Evolutionary conservation across 2,888 invertebrate species (phyloP).

Genomic region (Julus scanicus): DNA sequence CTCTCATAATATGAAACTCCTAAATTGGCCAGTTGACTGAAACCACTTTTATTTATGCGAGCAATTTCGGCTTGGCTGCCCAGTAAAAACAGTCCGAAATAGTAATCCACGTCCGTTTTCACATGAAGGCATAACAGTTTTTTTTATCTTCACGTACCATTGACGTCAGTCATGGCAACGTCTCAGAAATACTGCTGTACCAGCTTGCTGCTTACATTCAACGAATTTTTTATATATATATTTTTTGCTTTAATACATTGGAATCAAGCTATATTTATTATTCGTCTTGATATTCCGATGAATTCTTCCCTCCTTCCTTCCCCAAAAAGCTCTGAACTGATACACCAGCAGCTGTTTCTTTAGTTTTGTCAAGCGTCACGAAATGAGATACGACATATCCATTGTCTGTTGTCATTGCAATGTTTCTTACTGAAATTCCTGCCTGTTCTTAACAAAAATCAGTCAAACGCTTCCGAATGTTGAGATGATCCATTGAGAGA

Average conservation of each 20-base stretch:
- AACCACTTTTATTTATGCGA: neutral
- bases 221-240: neutral
- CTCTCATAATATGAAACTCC: neutral
- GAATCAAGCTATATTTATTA: slow-evolving; percentile 31
- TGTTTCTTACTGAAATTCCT: neutral
- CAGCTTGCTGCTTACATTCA: slow-evolving; percentile 43
- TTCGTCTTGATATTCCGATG: slow-evolving; percentile 47
- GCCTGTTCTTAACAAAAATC: no score
- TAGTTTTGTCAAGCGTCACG: slow-evolving; percentile 52
- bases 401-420: slow-evolving; percentile 50
- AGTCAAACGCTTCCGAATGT: no score
- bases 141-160: slow-evolving; percentile 47
- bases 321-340: neutral
- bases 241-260: slow-evolving; percentile 29
- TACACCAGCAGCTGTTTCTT: slow-evolving; percentile 49
- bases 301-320: neutral
- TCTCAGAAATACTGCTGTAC: neutral
- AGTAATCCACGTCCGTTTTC: slow-evolving; percentile 45
- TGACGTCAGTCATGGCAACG: slow-evolving; percentile 27
- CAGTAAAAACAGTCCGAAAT: slow-evolving; percentile 46
- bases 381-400: slow-evolving; percentile 50
- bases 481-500: no score
- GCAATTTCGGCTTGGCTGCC: slow-evolving; percentile 26
- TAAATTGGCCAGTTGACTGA: slow-evolving; percentile 32
- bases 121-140: slow-evolving; percentile 43